Evolutionary conservation across 35 echinoderm and acorn worm species (phyloP).

Genomic region (Lytechinus variegatus): DNA sequence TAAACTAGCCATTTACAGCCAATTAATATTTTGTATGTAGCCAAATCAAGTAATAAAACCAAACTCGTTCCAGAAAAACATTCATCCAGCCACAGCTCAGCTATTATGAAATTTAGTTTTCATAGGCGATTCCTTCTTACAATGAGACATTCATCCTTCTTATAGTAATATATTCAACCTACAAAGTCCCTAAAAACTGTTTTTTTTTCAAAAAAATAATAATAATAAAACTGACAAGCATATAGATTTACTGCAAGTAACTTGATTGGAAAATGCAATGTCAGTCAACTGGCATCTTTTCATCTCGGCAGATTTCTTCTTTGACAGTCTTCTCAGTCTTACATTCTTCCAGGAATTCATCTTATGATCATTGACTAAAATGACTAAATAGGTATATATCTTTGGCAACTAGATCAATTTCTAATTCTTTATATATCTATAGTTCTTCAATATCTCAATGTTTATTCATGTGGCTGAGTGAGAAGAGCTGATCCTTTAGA

Average conservation of each 20-base stretch:
- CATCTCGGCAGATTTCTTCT: background rate
- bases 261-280: background rate
- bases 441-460: background rate
- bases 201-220: background rate
- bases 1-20: background rate
- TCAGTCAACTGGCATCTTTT: background rate
- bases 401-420: background rate
- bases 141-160: too few species aligned
- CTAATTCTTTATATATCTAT: background rate
- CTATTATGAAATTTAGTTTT: background rate
- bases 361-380: background rate
- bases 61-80: background rate
- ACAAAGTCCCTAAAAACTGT: background rate
- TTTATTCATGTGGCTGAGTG: conserved; percentile 85
- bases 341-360: background rate
- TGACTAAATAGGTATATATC: background rate
- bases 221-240: background rate
- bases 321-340: background rate
- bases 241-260: background rate
- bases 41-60: background rate
- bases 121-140: background rate
- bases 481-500: conserved; percentile 92
- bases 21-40: background rate
- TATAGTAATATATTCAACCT: too few species aligned
- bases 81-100: background rate